phyloP scores from a whole-genome alignment of 1,140 invertebrate species.

The Cherax quadricarinatus region DNA sequence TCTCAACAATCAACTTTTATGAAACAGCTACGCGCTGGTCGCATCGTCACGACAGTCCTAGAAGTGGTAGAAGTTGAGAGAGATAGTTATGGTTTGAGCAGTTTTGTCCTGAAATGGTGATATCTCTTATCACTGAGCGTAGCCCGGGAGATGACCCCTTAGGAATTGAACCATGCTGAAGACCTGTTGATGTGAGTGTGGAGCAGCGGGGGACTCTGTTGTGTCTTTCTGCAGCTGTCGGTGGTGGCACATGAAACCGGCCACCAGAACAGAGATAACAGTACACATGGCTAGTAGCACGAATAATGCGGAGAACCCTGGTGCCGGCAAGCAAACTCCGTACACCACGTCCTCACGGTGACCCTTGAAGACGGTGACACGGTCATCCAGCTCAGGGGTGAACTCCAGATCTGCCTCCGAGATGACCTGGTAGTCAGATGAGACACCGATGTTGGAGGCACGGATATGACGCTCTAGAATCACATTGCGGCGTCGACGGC shows the following conservation, averaged over 20 bases:
- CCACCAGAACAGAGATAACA: constrained; percentile 80
- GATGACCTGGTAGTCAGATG: constrained; percentile 92
- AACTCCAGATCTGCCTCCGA: constrained; percentile 95
- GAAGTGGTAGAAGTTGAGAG: background rate
- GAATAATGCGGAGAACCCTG: constrained; percentile 91
- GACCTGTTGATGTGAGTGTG: constrained; percentile 57
- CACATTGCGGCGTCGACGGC: constrained; percentile 80
- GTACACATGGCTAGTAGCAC: constrained; percentile 90
- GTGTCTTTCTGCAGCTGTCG: constrained; percentile 74
- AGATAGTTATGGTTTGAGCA: background rate
- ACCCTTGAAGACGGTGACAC: constrained; percentile 86
- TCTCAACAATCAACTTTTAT: background rate
- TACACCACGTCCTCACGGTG: constrained; percentile 89
- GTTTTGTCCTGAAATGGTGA: background rate
- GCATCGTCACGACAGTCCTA: background rate
- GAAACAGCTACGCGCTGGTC: background rate
- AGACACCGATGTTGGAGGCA: constrained; percentile 90
- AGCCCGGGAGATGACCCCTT: constrained; percentile 62
- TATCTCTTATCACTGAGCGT: constrained; percentile 25
- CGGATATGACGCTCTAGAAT: constrained; percentile 84
- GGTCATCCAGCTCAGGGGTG: constrained; percentile 83
- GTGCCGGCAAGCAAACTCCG: constrained; percentile 92
- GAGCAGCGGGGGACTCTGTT: constrained; percentile 69
- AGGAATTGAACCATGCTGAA: constrained; percentile 73
- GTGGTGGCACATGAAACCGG: constrained; percentile 75